Conservation (phyloP, 2,113 vertebrate genomes). For the Hipposideros armiger region DNA sequence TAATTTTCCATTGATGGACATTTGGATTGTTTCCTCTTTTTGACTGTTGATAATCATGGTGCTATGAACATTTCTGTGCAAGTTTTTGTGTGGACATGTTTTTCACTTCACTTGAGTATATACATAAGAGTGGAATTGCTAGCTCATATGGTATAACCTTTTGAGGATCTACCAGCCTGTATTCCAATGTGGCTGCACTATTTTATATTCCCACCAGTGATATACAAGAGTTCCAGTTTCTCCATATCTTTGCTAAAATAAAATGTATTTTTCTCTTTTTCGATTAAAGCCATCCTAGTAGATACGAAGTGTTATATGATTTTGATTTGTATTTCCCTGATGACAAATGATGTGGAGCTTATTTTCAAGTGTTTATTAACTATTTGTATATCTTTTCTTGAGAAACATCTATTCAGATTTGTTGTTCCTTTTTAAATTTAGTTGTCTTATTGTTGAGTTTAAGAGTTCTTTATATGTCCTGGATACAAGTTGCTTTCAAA, state of each 20-base stretch:
- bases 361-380: conserved; percentile 1
- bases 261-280: too few relatives aligned
- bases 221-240: too few relatives aligned
- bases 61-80: too few relatives aligned
- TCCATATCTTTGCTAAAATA: too few relatives aligned
- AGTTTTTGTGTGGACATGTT: too few relatives aligned
- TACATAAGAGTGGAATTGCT: too few relatives aligned
- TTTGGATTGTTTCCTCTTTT: not conserved
- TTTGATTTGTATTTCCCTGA: conserved; percentile 34
- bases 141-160: not conserved
- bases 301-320: not conserved
- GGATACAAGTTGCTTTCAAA: conserved; percentile 9
- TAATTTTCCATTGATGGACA: not conserved
- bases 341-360: not conserved
- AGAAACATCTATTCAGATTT: too few relatives aligned
- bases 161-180: not conserved
- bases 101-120: too few relatives aligned
- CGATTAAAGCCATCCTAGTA: too few relatives aligned
- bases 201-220: too few relatives aligned
- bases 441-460: not conserved
- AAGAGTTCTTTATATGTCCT: not conserved
- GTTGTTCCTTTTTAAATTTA: not conserved
- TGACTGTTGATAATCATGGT: not conserved
- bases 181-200: not conserved
- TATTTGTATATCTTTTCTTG: not conserved